Conservation (phyloP, 1,140 invertebrate genomes). For the Chironomus tepperi region DNA sequence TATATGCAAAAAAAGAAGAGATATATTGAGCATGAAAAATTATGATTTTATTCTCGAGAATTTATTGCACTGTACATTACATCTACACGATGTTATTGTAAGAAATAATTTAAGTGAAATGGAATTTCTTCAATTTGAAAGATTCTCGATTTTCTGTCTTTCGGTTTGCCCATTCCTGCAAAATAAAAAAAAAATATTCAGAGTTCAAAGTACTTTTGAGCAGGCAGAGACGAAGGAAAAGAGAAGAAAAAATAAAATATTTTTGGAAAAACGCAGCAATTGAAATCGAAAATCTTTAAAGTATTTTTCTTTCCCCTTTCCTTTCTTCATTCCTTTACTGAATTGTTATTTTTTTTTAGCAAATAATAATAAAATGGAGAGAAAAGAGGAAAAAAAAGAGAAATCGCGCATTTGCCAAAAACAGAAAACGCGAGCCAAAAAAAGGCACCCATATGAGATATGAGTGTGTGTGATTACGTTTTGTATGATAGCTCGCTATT, state of each 20-base stretch:
- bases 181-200: no score
- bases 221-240: not conserved
- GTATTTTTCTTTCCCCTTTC: not conserved
- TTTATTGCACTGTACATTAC: no score
- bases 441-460: not conserved
- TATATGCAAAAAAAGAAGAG: not conserved
- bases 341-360: no score
- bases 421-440: slow-evolving; percentile 15
- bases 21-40: not conserved
- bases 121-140: slow-evolving; percentile 5
- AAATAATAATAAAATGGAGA: not conserved
- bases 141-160: not conserved
- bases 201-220: not conserved
- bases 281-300: slow-evolving; percentile 12
- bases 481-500: not conserved
- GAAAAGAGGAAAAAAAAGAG: not conserved
- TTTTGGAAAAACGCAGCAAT: slow-evolving; percentile 6
- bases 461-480: slow-evolving; percentile 6
- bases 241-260: not conserved
- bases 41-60: not conserved
- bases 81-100: not conserved
- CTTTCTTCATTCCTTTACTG: no score
- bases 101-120: slow-evolving; percentile 9
- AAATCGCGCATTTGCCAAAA: slow-evolving; percentile 23
- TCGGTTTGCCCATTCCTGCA: not conserved